Evolutionary conservation across 2,797 vertebrate species (phyloP).

Genomic region (Forpus xanthops): DNA sequence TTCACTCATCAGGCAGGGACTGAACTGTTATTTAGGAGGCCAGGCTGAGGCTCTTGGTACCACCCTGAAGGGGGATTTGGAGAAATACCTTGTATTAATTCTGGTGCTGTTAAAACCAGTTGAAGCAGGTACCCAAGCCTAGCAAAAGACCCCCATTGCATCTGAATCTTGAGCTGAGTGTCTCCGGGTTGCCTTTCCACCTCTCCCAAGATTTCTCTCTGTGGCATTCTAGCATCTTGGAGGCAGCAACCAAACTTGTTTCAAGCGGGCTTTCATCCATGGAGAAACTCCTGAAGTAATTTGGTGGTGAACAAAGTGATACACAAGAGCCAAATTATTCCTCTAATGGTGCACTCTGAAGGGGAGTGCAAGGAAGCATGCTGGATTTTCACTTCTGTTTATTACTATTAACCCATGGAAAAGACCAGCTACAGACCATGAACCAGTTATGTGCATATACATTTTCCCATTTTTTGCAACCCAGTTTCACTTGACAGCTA

Average conservation of each 20-base stretch:
- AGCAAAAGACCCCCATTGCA: neutral
- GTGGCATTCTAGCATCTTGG: neutral
- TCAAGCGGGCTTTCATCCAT: neutral
- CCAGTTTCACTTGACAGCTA: neutral
- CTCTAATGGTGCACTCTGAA: neutral
- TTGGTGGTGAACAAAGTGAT: neutral
- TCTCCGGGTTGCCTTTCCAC: neutral
- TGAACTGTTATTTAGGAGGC: neutral
- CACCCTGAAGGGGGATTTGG: neutral
- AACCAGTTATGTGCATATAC: neutral
- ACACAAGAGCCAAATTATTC: neutral
- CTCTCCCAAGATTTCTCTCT: neutral
- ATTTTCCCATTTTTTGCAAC: neutral
- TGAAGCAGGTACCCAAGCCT: neutral
- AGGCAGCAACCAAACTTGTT: neutral
- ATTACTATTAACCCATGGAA: neutral
- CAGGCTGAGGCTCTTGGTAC: neutral
- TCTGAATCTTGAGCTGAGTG: neutral
- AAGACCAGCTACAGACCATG: neutral
- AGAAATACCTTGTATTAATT: neutral
- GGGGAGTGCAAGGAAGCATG: rapidly evolving
- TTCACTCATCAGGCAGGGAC: neutral
- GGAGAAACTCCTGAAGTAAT: neutral
- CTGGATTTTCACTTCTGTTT: neutral
- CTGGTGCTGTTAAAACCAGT: neutral